Conservation (phyloP, 2,113 vertebrate genomes). For the Pan troglodytes region DNA sequence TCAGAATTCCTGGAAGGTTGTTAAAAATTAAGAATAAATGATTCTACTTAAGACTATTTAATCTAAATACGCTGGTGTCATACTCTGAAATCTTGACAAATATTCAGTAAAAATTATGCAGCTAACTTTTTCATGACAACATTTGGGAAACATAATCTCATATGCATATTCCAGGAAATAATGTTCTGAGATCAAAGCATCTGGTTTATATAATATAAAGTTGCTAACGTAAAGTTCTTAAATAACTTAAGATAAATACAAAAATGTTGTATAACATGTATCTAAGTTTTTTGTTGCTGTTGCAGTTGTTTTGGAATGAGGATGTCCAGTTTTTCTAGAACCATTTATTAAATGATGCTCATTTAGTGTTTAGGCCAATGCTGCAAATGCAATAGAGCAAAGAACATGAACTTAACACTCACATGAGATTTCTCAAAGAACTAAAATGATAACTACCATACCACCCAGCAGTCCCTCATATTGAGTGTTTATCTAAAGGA, state of each 20-base stretch:
- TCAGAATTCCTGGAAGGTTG: neutral
- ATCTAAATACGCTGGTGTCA: neutral
- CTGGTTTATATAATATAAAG: neutral
- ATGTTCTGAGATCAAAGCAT: neutral
- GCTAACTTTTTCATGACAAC: neutral
- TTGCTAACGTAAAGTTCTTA: neutral
- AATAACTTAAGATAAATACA: neutral
- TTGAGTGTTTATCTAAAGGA: neutral
- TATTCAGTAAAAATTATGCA: neutral
- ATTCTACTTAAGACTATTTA: neutral
- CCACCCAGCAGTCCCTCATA: neutral
- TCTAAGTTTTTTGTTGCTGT: neutral
- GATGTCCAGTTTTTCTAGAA: neutral
- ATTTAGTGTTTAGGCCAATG: neutral
- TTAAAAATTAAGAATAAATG: neutral
- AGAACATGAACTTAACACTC: neutral
- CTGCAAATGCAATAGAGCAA: neutral
- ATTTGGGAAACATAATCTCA: neutral
- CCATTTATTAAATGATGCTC: neutral
- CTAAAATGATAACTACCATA: neutral
- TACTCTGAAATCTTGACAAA: neutral
- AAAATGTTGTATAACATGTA: neutral
- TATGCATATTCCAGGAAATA: neutral
- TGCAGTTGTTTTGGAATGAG: neutral
- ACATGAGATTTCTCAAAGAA: neutral